Base-by-base conservation (phyloP, 2,888 invertebrate species). In the Cantharis rufa region DNA sequence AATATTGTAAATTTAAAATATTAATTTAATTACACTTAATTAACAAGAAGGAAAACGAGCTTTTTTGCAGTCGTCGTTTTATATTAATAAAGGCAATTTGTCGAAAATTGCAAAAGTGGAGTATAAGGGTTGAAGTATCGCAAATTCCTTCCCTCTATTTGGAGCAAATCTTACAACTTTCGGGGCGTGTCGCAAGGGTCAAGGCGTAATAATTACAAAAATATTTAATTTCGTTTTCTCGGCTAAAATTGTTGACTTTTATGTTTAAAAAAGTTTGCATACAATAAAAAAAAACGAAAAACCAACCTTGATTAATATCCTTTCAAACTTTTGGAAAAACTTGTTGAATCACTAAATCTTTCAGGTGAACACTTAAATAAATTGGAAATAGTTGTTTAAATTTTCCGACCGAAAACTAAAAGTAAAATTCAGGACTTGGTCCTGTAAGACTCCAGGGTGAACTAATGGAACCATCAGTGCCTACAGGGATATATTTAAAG, bases 401-500 rank as follows among this genome's bases (percentile, higher is more conserved):
- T 18, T 66, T 66, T 66, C 24, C 18, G 18, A 21, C 64, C 21
- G 21, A 24, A 66, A 18, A 66, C 64, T 66, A 15, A 24, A 15
- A 66, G 24, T 66, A 66, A 66, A 21, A 21, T 16, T 66, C 18
- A 66, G 21, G 64, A 66, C 64, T 66, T 21, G 16, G 70, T 32
- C 32, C 28, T 61, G 63, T 70, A 71, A 66, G 68, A 77, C 81
- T 82, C 81, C 80, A 78, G 74, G 75, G 80, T 79, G 79, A 80
- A 84, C 84, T 84, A 82, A 79, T 76, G 75, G 76, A 69, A 79
- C 78, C 80, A 81, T 79, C 63, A 74, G 63, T 75, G 77, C 80
- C 79, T 80, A 79, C 81, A 77, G 83, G 82, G 84, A 85, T 85
- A 86, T 85, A 84, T 86, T 86, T 85, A 86, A 84, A 84, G 80